Evolutionary conservation across 2,888 invertebrate genomes (phyloP).

Genomic region (Lasiommata megera): DNA sequence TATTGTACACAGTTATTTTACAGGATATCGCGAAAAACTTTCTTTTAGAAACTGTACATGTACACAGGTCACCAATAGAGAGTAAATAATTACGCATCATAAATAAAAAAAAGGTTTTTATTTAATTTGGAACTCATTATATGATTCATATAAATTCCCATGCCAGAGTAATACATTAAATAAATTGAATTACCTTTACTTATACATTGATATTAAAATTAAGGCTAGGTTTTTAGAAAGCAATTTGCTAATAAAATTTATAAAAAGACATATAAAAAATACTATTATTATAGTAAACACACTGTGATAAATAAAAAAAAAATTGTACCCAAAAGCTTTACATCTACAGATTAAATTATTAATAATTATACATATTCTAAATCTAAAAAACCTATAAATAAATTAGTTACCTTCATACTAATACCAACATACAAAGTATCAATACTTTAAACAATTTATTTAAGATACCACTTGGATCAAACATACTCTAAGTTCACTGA

Average conservation of each 20-base stretch:
- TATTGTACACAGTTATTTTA: no score
- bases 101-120: constrained; percentile 42
- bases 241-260: no score
- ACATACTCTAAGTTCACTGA: constrained; percentile 27
- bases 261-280: no score
- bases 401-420: not conserved
- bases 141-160: constrained; percentile 46
- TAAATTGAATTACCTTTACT: constrained; percentile 40
- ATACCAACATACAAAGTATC: not conserved
- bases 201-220: no score
- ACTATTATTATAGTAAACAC: no score
- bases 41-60: no score
- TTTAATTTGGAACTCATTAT: constrained; percentile 60
- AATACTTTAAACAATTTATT: constrained; percentile 47
- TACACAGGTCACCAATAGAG: no score
- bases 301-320: no score
- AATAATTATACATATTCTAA: not conserved
- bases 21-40: no score
- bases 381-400: not conserved
- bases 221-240: no score
- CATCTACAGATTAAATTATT: no score
- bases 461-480: constrained; percentile 52
- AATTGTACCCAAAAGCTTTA: no score
- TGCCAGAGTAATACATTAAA: constrained; percentile 58
- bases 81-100: constrained; percentile 38